A percentile compares a stretch with the other conserved stretches of the same genome.
Conservation (phyloP, 2,888 invertebrate species). For the Caenorhabditis sulstoni region DNA sequence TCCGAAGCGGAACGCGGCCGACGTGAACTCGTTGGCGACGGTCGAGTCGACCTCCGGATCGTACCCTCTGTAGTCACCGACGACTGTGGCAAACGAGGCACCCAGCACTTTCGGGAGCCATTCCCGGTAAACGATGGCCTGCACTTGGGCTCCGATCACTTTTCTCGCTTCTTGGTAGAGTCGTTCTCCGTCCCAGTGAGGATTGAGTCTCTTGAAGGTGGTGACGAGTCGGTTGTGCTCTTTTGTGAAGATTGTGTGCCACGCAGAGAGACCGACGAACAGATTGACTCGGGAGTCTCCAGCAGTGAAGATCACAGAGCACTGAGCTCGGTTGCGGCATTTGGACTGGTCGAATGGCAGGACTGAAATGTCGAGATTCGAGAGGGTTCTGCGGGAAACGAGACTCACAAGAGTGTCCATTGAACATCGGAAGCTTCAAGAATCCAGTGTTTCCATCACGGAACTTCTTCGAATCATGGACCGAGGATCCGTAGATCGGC, state of each 20-base stretch:
- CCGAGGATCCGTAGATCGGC: conserved; percentile 92
- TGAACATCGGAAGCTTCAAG: conserved; percentile 75
- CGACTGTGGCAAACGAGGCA: conserved; percentile 84
- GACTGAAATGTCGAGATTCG: conserved; percentile 52
- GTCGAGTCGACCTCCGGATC: conserved; percentile 89
- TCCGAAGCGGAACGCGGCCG: conserved; percentile 94
- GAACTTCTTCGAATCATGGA: conserved; percentile 78
- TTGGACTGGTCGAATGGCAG: conserved; percentile 78
- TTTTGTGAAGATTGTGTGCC: conserved; percentile 86
- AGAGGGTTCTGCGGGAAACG: background rate
- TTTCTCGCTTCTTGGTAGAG: conserved; percentile 88
- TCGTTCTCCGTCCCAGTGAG: conserved; percentile 94
- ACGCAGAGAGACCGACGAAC: conserved; percentile 83
- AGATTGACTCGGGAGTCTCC: conserved; percentile 80
- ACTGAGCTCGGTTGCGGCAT: conserved; percentile 71
- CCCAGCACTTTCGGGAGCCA: conserved; percentile 95
- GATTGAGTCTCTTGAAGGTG: conserved; percentile 88
- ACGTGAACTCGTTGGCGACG: conserved; percentile 95
- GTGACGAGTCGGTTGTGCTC: conserved; percentile 94
- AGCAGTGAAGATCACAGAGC: conserved; percentile 79
- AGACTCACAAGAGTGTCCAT: conserved; percentile 64
- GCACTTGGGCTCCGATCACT: conserved; percentile 89
- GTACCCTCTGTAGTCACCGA: conserved; percentile 91
- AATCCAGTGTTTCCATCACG: conserved; percentile 76
- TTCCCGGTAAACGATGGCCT: conserved; percentile 82